A percentile compares a stretch with the other conserved stretches of the same genome.
Conservation (phyloP, 2,888 invertebrate genomes). For the Hartigia nigra region DNA sequence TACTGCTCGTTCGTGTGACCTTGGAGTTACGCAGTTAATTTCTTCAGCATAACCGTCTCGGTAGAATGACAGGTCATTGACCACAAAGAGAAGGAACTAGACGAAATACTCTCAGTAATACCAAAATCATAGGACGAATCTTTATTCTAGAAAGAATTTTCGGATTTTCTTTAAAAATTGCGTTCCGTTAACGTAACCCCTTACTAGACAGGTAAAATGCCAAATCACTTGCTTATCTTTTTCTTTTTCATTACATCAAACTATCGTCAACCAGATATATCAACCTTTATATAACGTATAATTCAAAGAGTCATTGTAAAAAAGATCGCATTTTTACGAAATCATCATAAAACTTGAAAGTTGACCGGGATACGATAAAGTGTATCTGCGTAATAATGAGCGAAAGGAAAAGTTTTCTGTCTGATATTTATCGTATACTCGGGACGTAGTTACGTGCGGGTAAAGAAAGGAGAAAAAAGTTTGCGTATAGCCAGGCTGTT, state of each 20-base stretch:
- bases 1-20: neutral
- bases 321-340: neutral
- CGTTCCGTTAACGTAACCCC: too few species aligned
- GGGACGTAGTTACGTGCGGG: too few species aligned
- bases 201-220: too few species aligned
- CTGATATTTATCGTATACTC: neutral
- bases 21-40: neutral
- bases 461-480: too few species aligned
- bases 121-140: neutral
- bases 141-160: neutral
- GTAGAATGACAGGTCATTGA: neutral
- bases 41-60: neutral
- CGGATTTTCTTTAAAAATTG: neutral
- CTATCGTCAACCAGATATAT: neutral
- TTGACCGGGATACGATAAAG: neutral
- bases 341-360: neutral
- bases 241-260: too few species aligned
- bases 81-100: neutral
- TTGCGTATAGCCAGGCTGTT: too few species aligned
- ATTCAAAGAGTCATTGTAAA: neutral
- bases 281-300: neutral
- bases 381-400: neutral
- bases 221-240: too few species aligned
- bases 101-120: neutral
- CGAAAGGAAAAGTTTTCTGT: neutral